Evolutionary conservation across 2,113 vertebrate genomes (phyloP), one percentile per base, ranked within the genome.

Genomic region (Mustelus asterias): DNA sequence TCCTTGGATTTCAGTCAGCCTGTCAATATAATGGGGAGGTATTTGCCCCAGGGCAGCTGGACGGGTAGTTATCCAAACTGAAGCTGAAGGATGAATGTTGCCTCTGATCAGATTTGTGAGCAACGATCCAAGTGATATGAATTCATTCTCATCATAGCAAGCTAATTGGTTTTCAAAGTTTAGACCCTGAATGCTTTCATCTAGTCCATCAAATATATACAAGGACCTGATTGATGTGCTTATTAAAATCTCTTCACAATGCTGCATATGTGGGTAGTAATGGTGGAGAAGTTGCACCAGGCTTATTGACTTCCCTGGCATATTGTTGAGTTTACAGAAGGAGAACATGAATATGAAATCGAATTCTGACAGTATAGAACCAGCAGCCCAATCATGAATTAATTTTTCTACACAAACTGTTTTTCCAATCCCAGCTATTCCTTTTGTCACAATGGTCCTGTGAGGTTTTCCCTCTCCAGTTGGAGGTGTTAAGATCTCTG

Each of bases 161-260:
- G 88, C 96, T 0, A 96, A 96, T 80, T 97, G 96, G n/a, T 96
- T 96, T 97, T 97, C 18, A 96, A 97, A 98, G 96, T 97, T 96
- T 86, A 98, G 96, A 6, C 85, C 0, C 24, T 89, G 93, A 44
- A 96, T 95, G 96, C 97, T 97, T 37, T 96, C 96, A 96, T 98
- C 97, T 8, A 97, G 96, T 3, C 96, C 97, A n/a, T 98, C 97
- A 96, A 98, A 97, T 24, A 98, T 96, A 92, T 98, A 96, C 41
- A 98, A 96, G 96, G 96, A 54, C 96, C 96, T 41, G 97, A 97
- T 60, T 97, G 96, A 0, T 96, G 1, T 11, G 60, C 29, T 65
- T 96, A 96, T 94, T 3, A 96, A 96, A 96, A 98, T 96, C 95
- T 96, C 96, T 44, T 95, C 85, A 8, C 96, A 96, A 58, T 18